Percentiles rank a stretch among this genome's conserved stretches.
Conservation (phyloP, 2,888 invertebrate genomes). For the Oscheius onirici region DNA sequence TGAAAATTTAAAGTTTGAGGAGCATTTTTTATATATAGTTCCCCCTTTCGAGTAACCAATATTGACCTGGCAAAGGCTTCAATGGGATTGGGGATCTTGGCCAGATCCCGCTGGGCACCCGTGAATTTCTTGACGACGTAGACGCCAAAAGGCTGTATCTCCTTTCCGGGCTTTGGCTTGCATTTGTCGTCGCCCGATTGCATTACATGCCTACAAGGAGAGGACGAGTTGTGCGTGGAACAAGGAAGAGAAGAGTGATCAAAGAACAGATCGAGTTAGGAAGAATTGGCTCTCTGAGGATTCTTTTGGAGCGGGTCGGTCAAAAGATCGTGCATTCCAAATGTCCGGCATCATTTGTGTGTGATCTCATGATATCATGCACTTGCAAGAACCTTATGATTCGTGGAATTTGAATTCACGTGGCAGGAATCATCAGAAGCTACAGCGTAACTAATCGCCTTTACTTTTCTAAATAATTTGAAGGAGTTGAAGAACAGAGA, state of each 20-base stretch:
- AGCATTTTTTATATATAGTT: not conserved
- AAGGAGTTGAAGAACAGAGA: too few species aligned
- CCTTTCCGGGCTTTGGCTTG: constrained; percentile 27
- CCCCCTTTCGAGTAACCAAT: not conserved
- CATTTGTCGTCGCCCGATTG: constrained; percentile 26
- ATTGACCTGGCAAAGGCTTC: constrained; percentile 47
- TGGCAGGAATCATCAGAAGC: too few species aligned
- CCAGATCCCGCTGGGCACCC: constrained; percentile 32
- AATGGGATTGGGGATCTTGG: constrained; percentile 34
- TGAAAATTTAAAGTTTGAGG: constrained; percentile 34
- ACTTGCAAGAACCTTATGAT: too few species aligned
- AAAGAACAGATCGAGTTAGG: constrained; percentile 15
- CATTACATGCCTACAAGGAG: constrained; percentile 29
- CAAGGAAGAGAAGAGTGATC: constrained; percentile 22
- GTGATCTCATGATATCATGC: too few species aligned
- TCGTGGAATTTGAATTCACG: too few species aligned
- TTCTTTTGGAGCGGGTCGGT: not conserved
- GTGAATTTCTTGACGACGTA: constrained; percentile 43
- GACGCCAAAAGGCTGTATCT: constrained; percentile 53
- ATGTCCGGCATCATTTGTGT: not conserved
- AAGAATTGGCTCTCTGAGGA: constrained; percentile 5
- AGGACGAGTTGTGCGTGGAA: not conserved
- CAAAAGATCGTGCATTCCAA: not conserved
- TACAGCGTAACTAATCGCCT: too few species aligned
- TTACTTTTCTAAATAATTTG: too few species aligned